Evolutionary conservation across 2,113 vertebrate species (phyloP), one percentile per base, ranked within the genome.

Genomic region (Colius striatus): DNA sequence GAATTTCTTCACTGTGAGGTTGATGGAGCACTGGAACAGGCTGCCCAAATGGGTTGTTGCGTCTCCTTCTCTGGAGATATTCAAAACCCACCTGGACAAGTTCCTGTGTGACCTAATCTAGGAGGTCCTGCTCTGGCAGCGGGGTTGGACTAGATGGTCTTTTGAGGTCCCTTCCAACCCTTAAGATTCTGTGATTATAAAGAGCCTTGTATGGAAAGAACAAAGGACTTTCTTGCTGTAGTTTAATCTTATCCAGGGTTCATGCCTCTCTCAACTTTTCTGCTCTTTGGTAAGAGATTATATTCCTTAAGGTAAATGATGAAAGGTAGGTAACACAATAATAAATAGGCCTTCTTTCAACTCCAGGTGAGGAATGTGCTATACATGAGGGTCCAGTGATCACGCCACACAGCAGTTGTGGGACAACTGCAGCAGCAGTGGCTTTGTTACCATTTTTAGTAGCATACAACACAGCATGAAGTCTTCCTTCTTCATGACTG

Each of bases 191-290:
- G 38, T 41, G 38, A 41, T 41, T 66, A 80, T 51, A 83, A 94
- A 93, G 29, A 77, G 51, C 11, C n/a, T 74, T 5, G 4, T 20
- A 65, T 7, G 70, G 47, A 73, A 65, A 86, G 75, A 86, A 80
- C 36, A 74, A 83, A 80, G 41, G 34, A 63, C 13, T 48, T 93
- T 75, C 32, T 85, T 61, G 43, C 18, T 51, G 17, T 11, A 34
- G 65, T 81, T 90, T 86, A 50, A 58, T 71, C 54, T 73, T 43
- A 71, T 51, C 23, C 43, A 50, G 57, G 5, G 29, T 55, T n/a
- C 16, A 50, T 0, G 0, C 32, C 34, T 43, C 54, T 90, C 22
- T 73, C 58, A 82, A n/a, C 0, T 4, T 50, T 87, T 47, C 72
- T 62, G 34, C 2, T 10, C 67, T 54, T 82, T 66, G 36, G 25